phyloP scores from a whole-genome alignment of 2,888 invertebrate genomes.

The Cenopis cana region DNA sequence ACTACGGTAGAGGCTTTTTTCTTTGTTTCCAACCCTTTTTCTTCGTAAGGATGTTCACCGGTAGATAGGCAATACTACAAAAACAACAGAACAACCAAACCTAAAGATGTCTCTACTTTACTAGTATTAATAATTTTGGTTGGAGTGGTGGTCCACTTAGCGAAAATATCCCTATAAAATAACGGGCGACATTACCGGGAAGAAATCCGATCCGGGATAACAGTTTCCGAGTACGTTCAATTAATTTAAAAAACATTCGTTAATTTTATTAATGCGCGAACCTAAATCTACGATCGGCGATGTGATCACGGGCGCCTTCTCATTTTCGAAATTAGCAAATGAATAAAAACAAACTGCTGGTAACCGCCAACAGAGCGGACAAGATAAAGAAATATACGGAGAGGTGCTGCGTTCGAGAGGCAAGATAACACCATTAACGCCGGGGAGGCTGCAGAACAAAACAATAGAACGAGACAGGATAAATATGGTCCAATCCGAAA shows the following conservation, averaged over 20 bases:
- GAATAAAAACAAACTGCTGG: slow-evolving; percentile 74
- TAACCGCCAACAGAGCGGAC: slow-evolving; percentile 80
- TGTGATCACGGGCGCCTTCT: slow-evolving; percentile 79
- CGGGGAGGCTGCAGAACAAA: slow-evolving; percentile 75
- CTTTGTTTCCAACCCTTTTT: neutral
- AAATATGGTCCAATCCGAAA: slow-evolving; percentile 31
- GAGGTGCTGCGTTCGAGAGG: slow-evolving; percentile 83
- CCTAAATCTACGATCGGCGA: slow-evolving; percentile 81
- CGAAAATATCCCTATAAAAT: slow-evolving; percentile 47
- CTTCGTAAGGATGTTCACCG: neutral
- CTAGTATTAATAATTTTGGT: neutral
- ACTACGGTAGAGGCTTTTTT: neutral
- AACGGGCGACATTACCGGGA: slow-evolving; percentile 60
- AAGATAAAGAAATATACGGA: slow-evolving; percentile 85
- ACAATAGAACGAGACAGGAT: slow-evolving; percentile 72
- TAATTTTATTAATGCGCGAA: slow-evolving; percentile 82
- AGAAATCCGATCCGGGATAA: slow-evolving; percentile 72
- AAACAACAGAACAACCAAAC: too few relatives aligned
- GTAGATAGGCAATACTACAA: neutral
- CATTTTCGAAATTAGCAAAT: slow-evolving; percentile 85
- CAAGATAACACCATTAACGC: slow-evolving; percentile 85
- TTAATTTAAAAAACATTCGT: slow-evolving; percentile 83
- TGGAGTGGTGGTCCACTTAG: slow-evolving; percentile 36
- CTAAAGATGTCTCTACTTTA: too few relatives aligned
- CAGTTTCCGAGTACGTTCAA: slow-evolving; percentile 76